Evolutionary conservation across 1,140 invertebrate genomes (phyloP).

Genomic region (Lanistes nyassanus): DNA sequence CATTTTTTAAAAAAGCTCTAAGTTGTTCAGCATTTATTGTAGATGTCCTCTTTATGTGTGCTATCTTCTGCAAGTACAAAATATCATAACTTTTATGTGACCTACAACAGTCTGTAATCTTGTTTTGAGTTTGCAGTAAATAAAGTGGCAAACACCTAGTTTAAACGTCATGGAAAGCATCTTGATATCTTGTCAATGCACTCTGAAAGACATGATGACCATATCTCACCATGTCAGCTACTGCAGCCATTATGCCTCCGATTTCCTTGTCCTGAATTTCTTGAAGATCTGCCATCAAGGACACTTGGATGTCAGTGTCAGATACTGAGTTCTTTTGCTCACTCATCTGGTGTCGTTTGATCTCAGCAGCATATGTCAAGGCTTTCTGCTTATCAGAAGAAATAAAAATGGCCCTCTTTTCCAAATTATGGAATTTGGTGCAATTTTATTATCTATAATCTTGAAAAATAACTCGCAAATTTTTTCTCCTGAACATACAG

Average conservation of each 20-base stretch:
- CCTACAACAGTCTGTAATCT: too few species aligned
- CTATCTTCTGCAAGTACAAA: too few species aligned
- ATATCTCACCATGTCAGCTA: slow-evolving; percentile 47
- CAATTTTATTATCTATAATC: neutral
- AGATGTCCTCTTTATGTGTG: too few species aligned
- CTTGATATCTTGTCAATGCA: neutral
- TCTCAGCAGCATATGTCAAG: slow-evolving; percentile 37
- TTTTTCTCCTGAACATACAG: too few species aligned
- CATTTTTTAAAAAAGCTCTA: too few species aligned
- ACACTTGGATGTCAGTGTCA: slow-evolving; percentile 52
- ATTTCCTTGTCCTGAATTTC: slow-evolving; percentile 51
- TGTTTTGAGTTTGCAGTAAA: too few species aligned
- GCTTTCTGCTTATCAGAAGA: slow-evolving; percentile 39
- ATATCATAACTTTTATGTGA: too few species aligned
- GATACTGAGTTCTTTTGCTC: slow-evolving; percentile 33
- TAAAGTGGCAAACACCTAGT: too few species aligned
- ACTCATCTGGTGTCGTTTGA: slow-evolving; percentile 28
- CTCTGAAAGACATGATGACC: neutral
- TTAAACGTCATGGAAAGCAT: neutral
- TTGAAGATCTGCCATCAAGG: slow-evolving; percentile 56
- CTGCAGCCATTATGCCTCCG: slow-evolving; percentile 31
- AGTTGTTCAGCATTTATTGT: too few species aligned
- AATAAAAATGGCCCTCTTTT: neutral
- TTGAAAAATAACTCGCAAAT: too few species aligned
- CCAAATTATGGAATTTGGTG: neutral